phyloP scores from a whole-genome alignment of 2,888 invertebrate genomes.

The Caradrina kadenii region DNA sequence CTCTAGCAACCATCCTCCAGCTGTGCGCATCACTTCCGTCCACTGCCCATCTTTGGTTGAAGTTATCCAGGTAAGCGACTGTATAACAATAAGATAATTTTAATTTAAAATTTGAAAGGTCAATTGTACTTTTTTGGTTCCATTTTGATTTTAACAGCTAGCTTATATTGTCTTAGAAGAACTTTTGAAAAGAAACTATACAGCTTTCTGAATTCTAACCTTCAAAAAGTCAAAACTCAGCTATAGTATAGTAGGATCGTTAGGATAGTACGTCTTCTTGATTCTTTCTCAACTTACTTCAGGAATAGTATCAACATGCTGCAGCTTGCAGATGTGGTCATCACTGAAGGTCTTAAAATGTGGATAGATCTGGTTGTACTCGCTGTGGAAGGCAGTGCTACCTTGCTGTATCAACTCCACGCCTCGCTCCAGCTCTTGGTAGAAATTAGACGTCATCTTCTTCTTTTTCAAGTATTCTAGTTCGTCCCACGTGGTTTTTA shows the following conservation, averaged over 20 bases:
- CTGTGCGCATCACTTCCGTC: conserved; percentile 71
- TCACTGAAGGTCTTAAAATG: conserved; percentile 78
- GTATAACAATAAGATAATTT: conserved; percentile 19
- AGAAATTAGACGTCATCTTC: conserved; percentile 78
- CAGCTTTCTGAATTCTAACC: too few species aligned
- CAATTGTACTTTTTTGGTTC: background rate
- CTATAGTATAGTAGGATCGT: too few species aligned
- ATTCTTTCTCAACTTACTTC: conserved; percentile 69
- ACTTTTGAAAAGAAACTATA: too few species aligned
- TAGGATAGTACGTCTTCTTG: background rate
- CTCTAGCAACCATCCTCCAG: conserved; percentile 79
- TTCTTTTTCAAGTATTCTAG: conserved; percentile 83
- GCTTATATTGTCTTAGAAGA: background rate
- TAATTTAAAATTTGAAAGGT: too few species aligned
- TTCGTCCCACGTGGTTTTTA: conserved; percentile 77
- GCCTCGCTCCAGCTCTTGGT: conserved; percentile 75
- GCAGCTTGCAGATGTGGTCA: conserved; percentile 81
- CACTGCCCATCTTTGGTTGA: conserved; percentile 76
- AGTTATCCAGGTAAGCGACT: conserved; percentile 77
- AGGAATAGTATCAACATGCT: conserved; percentile 81
- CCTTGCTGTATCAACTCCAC: conserved; percentile 76
- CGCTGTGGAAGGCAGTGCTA: conserved; percentile 80
- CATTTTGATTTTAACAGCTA: background rate
- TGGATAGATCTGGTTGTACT: conserved; percentile 82
- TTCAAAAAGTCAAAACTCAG: too few species aligned